Percentiles rank a stretch among this genome's conserved stretches.
Evolutionary conservation across 2,888 invertebrate species (phyloP).

Genomic region (Cremastinae sp.): DNA sequence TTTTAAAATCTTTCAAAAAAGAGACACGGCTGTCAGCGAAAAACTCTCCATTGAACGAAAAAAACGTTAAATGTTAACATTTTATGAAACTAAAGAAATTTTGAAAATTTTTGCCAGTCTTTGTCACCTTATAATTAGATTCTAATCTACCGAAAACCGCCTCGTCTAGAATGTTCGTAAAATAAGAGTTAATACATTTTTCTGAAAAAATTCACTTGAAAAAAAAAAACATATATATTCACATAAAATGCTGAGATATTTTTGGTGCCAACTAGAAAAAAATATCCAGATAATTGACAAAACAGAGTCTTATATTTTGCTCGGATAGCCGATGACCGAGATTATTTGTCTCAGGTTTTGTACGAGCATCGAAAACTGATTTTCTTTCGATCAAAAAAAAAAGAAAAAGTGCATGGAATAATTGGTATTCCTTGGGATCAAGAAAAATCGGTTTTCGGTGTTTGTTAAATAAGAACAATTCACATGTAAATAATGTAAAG

Average conservation of each 20-base stretch:
- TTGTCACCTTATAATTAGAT: too few species aligned
- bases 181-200: too few species aligned
- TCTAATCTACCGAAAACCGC: too few species aligned
- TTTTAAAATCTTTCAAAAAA: too few species aligned
- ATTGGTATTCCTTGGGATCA: not conserved
- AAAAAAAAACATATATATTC: not conserved
- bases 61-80: too few species aligned
- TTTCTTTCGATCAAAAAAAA: not conserved
- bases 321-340: conserved; percentile 28
- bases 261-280: not conserved
- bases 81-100: too few species aligned
- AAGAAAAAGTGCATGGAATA: not conserved
- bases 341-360: conserved; percentile 19
- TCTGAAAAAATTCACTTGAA: not conserved
- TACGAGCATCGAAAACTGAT: conserved; percentile 4
- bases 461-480: conserved; percentile 48
- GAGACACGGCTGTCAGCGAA: too few species aligned
- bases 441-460: conserved; percentile 14
- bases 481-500: conserved; percentile 64
- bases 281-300: not conserved
- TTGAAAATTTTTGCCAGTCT: too few species aligned
- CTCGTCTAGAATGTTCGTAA: too few species aligned
- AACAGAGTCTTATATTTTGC: conserved; percentile 28
- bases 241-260: not conserved
- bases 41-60: too few species aligned